Conservation (phyloP, 2,113 vertebrate genomes). For the Rattus rattus region DNA sequence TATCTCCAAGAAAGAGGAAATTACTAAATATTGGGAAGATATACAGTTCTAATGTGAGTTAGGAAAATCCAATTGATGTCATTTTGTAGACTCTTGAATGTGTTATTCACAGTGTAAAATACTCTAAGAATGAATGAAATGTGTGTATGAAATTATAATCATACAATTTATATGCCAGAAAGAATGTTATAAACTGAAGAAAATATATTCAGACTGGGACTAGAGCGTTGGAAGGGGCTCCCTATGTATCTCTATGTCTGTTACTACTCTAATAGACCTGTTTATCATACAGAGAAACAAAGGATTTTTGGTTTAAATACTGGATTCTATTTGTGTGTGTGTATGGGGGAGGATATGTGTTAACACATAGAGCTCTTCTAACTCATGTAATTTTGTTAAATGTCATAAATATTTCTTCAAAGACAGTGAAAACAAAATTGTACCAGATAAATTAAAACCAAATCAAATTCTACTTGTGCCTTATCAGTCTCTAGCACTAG, state of each 20-base stretch:
- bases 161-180: not conserved
- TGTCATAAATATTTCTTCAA: not conserved
- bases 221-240: not conserved
- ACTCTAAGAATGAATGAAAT: not conserved
- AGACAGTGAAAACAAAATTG: slow-evolving; percentile 37
- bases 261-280: not conserved
- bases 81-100: not conserved
- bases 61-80: not conserved
- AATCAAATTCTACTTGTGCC: not conserved
- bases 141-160: not conserved
- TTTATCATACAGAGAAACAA: not conserved
- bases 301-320: too few species aligned
- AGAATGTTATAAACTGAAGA: not conserved
- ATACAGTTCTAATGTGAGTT: not conserved
- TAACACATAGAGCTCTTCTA: slow-evolving; percentile 14
- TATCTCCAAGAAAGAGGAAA: not conserved
- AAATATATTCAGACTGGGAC: not conserved
- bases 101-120: not conserved
- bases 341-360: not conserved
- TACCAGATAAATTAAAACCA: not conserved
- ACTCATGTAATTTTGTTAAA: slow-evolving; percentile 15
- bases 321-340: too few species aligned
- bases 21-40: not conserved
- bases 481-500: not conserved
- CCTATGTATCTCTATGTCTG: not conserved